These are phyloP conservation scores for Heterochromis multidens DNA, from an alignment of 2,113 vertebrate species.

Conservation along the genomic window DNA sequence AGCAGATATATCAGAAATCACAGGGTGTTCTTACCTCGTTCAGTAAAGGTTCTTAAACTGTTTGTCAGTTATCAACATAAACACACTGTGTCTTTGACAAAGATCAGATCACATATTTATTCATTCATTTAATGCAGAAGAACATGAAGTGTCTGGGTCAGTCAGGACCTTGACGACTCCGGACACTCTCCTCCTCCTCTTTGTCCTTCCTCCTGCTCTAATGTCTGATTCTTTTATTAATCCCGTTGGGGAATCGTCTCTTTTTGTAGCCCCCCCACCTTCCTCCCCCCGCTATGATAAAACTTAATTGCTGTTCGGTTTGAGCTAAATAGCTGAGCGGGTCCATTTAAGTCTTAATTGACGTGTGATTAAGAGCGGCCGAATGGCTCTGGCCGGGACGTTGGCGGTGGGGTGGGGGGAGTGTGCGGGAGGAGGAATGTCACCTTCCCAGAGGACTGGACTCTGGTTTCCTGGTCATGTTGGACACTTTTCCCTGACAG, in stretches of 20 bases:
- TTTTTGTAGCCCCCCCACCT: background rate
- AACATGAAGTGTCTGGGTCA: background rate
- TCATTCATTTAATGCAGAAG: background rate
- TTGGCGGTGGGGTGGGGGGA: background rate
- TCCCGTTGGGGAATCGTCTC: background rate
- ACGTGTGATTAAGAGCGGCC: slow-evolving; percentile 59
- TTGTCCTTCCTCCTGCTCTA: slow-evolving; percentile 1
- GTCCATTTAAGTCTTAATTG: slow-evolving; percentile 70
- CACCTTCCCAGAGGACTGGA: slow-evolving; percentile 66
- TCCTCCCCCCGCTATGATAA: slow-evolving; percentile 34
- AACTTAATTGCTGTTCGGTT: slow-evolving; percentile 58
- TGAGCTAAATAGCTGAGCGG: slow-evolving; percentile 56
- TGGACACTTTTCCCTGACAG: background rate
- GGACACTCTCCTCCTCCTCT: background rate
- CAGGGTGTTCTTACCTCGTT: background rate
- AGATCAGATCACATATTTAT: background rate
- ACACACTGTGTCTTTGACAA: background rate
- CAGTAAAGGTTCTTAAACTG: background rate
- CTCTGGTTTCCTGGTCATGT: background rate
- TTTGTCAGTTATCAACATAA: background rate
- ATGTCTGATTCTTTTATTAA: slow-evolving; percentile 34
- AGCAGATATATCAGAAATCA: background rate
- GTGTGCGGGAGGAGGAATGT: slow-evolving; percentile 22
- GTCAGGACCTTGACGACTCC: slow-evolving; percentile 1
- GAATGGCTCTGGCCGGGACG: slow-evolving; percentile 13